A percentile compares a stretch with the other conserved stretches of the same genome.
These are phyloP conservation scores for Opisthograptis luteolata DNA, from an alignment of 2,888 invertebrate genomes.

Conservation along the genomic window DNA sequence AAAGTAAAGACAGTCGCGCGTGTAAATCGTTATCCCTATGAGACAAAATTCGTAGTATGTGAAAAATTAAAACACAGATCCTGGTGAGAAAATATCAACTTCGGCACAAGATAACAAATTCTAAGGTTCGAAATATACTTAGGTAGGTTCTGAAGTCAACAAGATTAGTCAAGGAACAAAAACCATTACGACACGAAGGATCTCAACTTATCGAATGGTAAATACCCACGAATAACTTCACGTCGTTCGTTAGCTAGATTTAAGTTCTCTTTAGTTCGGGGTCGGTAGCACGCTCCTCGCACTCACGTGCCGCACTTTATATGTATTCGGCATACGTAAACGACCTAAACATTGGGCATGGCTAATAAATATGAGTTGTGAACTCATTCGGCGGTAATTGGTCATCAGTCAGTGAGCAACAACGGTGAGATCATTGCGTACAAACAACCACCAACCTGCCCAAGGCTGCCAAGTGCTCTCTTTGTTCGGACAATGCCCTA, in stretches of 20 bases:
- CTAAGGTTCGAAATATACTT: too few relatives aligned
- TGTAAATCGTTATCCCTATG: too few relatives aligned
- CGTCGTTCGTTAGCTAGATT: not conserved
- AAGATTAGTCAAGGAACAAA: too few relatives aligned
- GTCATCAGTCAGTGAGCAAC: conserved; percentile 76
- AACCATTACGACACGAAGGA: not conserved
- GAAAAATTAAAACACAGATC: too few relatives aligned
- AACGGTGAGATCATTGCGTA: conserved; percentile 71
- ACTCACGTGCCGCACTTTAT: not conserved
- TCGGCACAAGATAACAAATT: too few relatives aligned
- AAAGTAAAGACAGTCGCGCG: too few relatives aligned
- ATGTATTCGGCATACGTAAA: conserved; percentile 20
- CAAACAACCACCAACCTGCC: conserved; percentile 47
- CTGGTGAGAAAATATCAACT: too few relatives aligned
- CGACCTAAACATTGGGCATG: conserved; percentile 41
- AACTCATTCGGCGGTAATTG: conserved; percentile 67
- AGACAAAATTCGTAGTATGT: too few relatives aligned
- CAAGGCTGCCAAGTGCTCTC: conserved; percentile 18
- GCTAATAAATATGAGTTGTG: conserved; percentile 53
- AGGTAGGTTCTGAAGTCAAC: too few relatives aligned
- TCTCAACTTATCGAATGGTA: conserved; percentile 1
- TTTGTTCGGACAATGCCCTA: conserved; percentile 12
- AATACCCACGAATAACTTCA: too few relatives aligned
- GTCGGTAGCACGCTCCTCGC: conserved; percentile 22
- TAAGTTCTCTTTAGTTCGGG: conserved; percentile 16